Base-by-base conservation (phyloP, 2,113 vertebrate genomes). In the Channa maculata region DNA sequence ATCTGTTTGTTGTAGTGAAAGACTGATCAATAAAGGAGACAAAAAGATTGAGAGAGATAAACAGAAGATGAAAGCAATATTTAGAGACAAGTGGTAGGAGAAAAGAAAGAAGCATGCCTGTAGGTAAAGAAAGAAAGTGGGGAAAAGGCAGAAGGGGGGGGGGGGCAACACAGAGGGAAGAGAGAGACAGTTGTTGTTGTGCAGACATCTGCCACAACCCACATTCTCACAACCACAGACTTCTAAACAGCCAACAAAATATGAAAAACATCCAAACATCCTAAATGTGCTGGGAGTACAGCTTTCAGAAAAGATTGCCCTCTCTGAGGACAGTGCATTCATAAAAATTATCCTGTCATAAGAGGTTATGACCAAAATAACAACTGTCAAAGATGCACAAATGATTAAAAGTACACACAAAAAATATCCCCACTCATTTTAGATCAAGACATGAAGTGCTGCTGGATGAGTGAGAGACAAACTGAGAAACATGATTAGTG, bases 231-330 rank as follows among this genome's bases (percentile, higher is more conserved):
- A 45, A 83, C 87, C 90, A 81, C 86, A 86, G 44, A 84, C 52
- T 38, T 43, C 71, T 61, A 88, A 86, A 88, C 75, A 79, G 55
- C 54, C 63, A 68, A 69, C n/a, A 63, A 84, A 91, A 80, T 86
- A 78, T 78, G 76, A 81, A 72, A 79, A 82, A 77, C 79, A 82
- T 67, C 68, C 79, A 74, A 85, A 82, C 65, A 71, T 68, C 65
- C n/a, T 11, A 39, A 68, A 70, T 44, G 69, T 73, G 77, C 44
- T 54, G 53, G 53, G 60, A 65, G 65, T 39, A 69, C 33, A 57
- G 70, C 37, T 84, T 81, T 84, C 46, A 66, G 13, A 76, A 44
- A 68, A 69, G 53, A 46, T 38, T 75, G 57, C 33, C 33, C 44
- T 64, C 50, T 14, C 8, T 45, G 51, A 64, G 24, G 54, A 78